These are phyloP conservation scores for Oryctes rhinoceros DNA, from an alignment of 1,140 invertebrate genomes.

Conservation along the genomic window DNA sequence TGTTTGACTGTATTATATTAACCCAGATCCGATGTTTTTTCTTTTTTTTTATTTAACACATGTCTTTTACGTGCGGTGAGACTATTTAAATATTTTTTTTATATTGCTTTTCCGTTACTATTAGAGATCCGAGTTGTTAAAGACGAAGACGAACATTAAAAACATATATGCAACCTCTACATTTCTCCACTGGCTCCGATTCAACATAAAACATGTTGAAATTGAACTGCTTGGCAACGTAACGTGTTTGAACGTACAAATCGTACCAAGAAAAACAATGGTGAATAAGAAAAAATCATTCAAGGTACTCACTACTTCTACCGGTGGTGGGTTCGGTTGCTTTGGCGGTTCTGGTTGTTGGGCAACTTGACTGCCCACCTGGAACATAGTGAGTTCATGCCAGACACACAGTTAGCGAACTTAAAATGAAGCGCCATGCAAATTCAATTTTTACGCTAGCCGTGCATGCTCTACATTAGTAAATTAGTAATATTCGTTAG, in stretches of 20 bases:
- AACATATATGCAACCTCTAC: too few species aligned
- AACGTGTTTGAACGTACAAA: constrained; percentile 27
- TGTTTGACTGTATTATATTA: too few species aligned
- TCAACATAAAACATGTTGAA: too few species aligned
- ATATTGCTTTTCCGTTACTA: too few species aligned
- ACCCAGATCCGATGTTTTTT: too few species aligned
- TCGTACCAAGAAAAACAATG: constrained; percentile 11
- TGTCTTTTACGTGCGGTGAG: too few species aligned
- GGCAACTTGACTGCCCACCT: constrained; percentile 64
- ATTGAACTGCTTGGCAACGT: too few species aligned
- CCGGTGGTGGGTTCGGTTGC: constrained; percentile 57
- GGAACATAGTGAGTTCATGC: constrained; percentile 54
- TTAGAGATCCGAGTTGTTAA: too few species aligned
- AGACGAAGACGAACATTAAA: too few species aligned
- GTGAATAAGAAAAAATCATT: constrained; percentile 13
- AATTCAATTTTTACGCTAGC: constrained; percentile 21
- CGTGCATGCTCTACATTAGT: constrained; percentile 28
- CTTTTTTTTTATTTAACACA: too few species aligned
- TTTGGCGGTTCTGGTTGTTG: constrained; percentile 62
- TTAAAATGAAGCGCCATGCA: constrained; percentile 38
- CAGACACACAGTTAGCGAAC: constrained; percentile 44
- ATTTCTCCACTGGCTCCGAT: too few species aligned
- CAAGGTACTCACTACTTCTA: constrained; percentile 63
- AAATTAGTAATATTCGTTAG: neutral
- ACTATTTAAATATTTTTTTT: too few species aligned